Base-by-base conservation (phyloP, 2,888 invertebrate genomes). In the Andrena dorsata region DNA sequence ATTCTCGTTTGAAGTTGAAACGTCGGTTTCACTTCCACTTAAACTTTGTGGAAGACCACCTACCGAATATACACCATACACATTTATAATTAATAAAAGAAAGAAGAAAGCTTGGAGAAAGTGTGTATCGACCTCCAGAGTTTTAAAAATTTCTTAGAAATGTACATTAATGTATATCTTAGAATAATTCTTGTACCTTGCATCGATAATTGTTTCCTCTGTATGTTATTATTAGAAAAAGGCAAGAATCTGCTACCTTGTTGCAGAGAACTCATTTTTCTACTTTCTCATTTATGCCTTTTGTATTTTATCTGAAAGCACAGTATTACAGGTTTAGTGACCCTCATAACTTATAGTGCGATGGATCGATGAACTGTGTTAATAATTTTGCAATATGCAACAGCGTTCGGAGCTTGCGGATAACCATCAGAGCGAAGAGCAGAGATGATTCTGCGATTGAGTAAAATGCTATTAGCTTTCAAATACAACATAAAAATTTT, bases 1-100 rank as follows among this genome's bases (percentile, higher is more conserved):
- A 94, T 98, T 98, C 94, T 98, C 98, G 89, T 97, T 98, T 20
- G 98, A 98, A 3, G 98, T 98, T 16, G 98, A 98, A 77, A 98
- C 96, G 95, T 98, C 98, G 5, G 98, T 97, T 94, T 98, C 98
- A 93, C 98, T 98, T 51, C 98, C 98, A 88, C 98, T 97, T 88
- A 97, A 95, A 93, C 97, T 97, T 94, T 96, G 96, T 60, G 96
- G 96, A 91, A 96, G 96, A 86, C 95, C 96, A 91, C 95, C 95
- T 91, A 94, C 92, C 86, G 72, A 69, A 79, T 30, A 72, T 20
- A 63, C 1, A n/a, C 13, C 30, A 26, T 5, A n/a, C 2, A 16
- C 53, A 47, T 35, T 3, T 8, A 7, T 5, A 10, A 10, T 5
- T 28, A 26, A 4, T 49, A n/a, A 49, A 6, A 8, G 5, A 32